phyloP scores from a whole-genome alignment of 2,113 vertebrate genomes.

The Passer montanus region DNA sequence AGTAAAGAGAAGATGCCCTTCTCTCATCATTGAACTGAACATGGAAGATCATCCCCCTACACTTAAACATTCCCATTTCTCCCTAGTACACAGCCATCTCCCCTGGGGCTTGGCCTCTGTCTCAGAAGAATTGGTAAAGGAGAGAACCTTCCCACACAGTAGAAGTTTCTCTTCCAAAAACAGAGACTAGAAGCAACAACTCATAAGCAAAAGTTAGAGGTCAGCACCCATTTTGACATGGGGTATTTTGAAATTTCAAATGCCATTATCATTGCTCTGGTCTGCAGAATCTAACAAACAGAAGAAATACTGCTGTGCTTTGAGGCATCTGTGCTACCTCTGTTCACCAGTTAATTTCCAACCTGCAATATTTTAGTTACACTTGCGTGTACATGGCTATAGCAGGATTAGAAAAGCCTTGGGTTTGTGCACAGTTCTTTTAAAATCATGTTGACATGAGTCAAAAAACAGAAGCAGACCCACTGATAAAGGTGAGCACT shows the following conservation, averaged over 20 bases:
- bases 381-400: neutral
- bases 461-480: neutral
- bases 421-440: neutral
- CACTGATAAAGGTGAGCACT: fast-evolving
- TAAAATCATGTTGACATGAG: neutral
- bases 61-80: neutral
- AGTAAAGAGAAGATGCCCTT: neutral
- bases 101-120: neutral
- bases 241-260: neutral
- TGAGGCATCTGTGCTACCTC: neutral
- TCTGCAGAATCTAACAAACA: neutral
- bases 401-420: neutral
- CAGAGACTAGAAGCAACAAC: neutral
- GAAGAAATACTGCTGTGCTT: neutral
- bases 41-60: neutral
- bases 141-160: neutral
- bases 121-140: neutral
- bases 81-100: neutral
- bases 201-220: neutral
- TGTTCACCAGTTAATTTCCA: neutral
- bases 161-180: neutral
- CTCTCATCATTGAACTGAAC: neutral
- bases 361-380: neutral
- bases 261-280: neutral
- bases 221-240: neutral